Conservation (phyloP, 1,140 invertebrate genomes). For the Octopus bimaculoides region DNA sequence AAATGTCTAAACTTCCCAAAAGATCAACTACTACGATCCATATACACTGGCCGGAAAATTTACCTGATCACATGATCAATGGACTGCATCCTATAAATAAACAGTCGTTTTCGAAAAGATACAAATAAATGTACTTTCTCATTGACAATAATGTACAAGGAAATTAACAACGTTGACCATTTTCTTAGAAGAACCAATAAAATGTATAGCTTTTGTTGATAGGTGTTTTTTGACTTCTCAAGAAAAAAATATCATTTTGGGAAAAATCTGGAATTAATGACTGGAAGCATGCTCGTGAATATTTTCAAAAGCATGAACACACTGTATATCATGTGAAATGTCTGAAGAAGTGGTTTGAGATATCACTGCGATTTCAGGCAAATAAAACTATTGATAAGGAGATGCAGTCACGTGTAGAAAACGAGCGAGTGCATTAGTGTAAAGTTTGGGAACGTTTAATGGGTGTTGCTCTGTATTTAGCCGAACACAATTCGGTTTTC, state of each 20-base stretch:
- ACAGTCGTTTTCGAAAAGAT: not conserved
- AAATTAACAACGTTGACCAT: not conserved
- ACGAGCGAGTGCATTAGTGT: not conserved
- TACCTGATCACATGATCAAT: not conserved
- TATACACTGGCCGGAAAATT: not conserved
- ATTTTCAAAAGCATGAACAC: not conserved
- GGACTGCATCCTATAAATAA: not conserved
- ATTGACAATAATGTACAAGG: not conserved
- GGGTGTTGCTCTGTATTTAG: not conserved
- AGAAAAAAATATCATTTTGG: not conserved
- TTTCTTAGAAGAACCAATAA: slow-evolving; percentile 1
- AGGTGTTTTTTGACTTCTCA: not conserved
- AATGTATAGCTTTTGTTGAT: not conserved
- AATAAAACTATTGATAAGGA: slow-evolving; percentile 2
- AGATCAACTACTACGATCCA: no score
- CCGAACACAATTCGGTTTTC: slow-evolving; percentile 1
- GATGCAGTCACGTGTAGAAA: not conserved
- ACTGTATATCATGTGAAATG: not conserved
- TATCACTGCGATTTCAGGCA: not conserved
- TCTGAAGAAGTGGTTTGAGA: not conserved
- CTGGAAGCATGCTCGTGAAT: not conserved
- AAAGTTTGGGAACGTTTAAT: slow-evolving; percentile 1
- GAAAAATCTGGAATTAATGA: slow-evolving; percentile 4
- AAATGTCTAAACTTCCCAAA: no score
- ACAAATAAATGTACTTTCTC: not conserved